These are phyloP conservation scores for Metopolophium dirhodum DNA, from an alignment of 1,140 invertebrate species.

Conservation along the genomic window DNA sequence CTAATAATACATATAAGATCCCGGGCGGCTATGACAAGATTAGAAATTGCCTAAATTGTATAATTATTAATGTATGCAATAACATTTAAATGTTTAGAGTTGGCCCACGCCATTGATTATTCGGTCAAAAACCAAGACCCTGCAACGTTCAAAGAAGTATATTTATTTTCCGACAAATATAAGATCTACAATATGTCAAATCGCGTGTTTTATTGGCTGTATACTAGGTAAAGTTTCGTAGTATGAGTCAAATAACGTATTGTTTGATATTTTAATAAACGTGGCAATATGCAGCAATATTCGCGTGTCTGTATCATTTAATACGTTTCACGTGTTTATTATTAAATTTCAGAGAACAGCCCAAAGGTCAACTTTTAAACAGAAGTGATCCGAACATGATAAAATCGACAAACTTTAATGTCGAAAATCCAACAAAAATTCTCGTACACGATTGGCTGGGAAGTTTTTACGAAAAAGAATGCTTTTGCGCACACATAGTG, in stretches of 20 bases:
- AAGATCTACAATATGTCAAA: constrained; percentile 2
- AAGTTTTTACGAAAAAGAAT: background rate
- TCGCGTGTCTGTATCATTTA: background rate
- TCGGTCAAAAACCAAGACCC: background rate
- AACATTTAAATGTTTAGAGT: background rate
- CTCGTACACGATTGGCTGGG: background rate
- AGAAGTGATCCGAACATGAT: background rate
- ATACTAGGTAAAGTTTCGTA: background rate
- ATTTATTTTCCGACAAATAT: background rate
- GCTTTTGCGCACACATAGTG: background rate
- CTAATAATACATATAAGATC: too few species aligned
- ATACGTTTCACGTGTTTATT: background rate
- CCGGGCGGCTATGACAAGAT: too few species aligned
- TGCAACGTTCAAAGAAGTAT: background rate
- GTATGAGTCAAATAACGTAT: background rate
- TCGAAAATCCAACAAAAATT: background rate
- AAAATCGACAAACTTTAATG: background rate
- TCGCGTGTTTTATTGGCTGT: background rate
- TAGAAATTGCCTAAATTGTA: too few species aligned
- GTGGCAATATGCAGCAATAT: background rate
- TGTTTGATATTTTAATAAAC: background rate
- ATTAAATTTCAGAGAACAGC: background rate
- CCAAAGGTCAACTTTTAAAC: background rate
- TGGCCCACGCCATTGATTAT: background rate
- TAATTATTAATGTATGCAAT: background rate